A percentile compares a stretch with the other conserved stretches of the same genome.
Evolutionary conservation across 2,113 vertebrate species (phyloP).

Genomic region (Uria lomvia): DNA sequence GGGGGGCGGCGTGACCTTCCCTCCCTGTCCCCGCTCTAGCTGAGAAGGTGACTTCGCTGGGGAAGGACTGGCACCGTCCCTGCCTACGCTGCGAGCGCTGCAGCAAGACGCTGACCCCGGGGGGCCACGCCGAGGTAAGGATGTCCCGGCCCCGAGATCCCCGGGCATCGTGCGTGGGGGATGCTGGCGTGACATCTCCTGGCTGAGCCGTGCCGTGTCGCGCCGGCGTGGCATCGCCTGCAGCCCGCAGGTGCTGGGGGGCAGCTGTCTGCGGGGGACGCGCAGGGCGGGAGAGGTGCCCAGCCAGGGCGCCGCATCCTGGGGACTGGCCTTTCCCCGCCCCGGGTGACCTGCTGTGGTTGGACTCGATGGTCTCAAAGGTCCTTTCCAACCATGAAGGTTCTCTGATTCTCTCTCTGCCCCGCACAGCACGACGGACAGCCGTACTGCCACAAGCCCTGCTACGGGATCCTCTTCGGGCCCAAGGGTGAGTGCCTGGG

Average conservation of each 20-base stretch:
- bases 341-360: neutral
- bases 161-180: accelerated
- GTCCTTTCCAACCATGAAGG: too few relatives aligned
- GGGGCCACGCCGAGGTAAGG: conserved; percentile 91
- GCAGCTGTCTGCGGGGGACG: neutral
- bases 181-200: neutral
- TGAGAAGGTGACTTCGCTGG: conserved; percentile 97
- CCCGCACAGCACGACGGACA: conserved; percentile 72
- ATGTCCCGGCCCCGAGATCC: neutral
- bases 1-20: neutral
- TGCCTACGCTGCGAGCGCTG: conserved; percentile 95
- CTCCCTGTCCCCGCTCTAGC: conserved; percentile 70
- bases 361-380: too few relatives aligned
- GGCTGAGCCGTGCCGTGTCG: neutral
- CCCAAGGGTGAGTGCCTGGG: conserved; percentile 76
- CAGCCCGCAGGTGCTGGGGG: neutral
- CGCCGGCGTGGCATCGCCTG: neutral
- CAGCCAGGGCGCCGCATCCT: accelerated
- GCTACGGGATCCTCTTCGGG: conserved; percentile 82
- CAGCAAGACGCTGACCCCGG: conserved; percentile 89
- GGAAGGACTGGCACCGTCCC: conserved; percentile 97
- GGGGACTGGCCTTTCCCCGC: neutral
- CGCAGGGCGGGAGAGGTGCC: neutral
- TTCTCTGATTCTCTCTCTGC: neutral
- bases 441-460: conserved; percentile 84